These are phyloP conservation scores for Xenopus petersii DNA, from an alignment of 2,797 vertebrate genomes.

Conservation along the genomic window DNA sequence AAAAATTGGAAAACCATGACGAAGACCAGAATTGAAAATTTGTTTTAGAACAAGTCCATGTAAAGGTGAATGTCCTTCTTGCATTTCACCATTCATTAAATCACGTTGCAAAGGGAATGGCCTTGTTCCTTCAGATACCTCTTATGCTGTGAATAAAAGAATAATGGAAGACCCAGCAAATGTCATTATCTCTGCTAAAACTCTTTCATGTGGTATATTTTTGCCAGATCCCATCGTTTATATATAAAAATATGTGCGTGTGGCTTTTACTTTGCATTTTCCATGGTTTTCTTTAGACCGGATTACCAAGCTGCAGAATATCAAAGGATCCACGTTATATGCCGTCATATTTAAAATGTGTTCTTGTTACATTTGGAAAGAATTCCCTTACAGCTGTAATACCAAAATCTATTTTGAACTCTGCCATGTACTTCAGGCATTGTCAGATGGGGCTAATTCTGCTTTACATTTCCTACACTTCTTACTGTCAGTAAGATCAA, in stretches of 20 bases:
- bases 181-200: conserved; percentile 4
- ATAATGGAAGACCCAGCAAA: conserved; percentile 3
- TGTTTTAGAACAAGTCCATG: too few species aligned
- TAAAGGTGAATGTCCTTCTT: too few species aligned
- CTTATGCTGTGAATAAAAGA: too few species aligned
- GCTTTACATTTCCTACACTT: conserved; percentile 14
- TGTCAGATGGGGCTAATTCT: conserved; percentile 32
- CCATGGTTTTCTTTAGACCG: conserved; percentile 18
- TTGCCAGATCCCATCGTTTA: conserved; percentile 21
- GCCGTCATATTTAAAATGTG: conserved; percentile 16
- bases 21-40: too few species aligned
- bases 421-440: conserved; percentile 15
- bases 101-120: too few species aligned
- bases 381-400: conserved; percentile 33
- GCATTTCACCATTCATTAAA: too few species aligned
- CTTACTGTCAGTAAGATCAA: conserved; percentile 8
- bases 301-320: conserved; percentile 10
- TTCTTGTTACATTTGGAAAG: conserved; percentile 24
- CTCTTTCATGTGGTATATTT: conserved; percentile 31
- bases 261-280: conserved; percentile 15
- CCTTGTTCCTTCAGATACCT: too few species aligned
- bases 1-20: too few species aligned
- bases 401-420: conserved; percentile 32
- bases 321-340: conserved; percentile 29
- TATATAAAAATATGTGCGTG: not conserved